Percentiles rank a stretch among this genome's conserved stretches.
phyloP scores from a whole-genome alignment of 2,888 invertebrate species.

The Habroteleia sp. region DNA sequence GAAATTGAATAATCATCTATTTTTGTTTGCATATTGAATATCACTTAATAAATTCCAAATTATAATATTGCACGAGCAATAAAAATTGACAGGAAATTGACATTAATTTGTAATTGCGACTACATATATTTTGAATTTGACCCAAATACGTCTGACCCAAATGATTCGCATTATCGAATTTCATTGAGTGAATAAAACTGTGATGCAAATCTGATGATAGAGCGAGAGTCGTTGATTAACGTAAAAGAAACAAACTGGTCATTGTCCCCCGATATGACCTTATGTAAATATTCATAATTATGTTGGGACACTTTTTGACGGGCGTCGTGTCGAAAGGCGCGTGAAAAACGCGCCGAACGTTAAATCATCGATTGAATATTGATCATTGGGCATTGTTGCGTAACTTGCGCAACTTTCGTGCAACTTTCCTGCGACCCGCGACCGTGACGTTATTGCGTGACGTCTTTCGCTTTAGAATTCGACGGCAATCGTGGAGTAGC shows the following conservation, averaged over 20 bases:
- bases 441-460: constrained; percentile 66
- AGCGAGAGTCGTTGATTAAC: not conserved
- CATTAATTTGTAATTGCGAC: no score
- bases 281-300: constrained; percentile 53
- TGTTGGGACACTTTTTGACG: constrained; percentile 36
- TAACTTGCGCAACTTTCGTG: constrained; percentile 64
- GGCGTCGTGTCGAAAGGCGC: constrained; percentile 30
- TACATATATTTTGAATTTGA: constrained; percentile 11
- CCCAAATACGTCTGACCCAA: constrained; percentile 9
- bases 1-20: no score
- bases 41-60: no score
- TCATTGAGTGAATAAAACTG: constrained; percentile 1
- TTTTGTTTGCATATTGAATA: no score
- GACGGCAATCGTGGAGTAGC: constrained; percentile 36
- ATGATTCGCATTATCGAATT: constrained; percentile 20
- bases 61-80: no score
- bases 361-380: constrained; percentile 52
- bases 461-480: constrained; percentile 59
- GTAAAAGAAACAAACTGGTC: constrained; percentile 26
- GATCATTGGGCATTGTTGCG: constrained; percentile 63
- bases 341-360: constrained; percentile 36
- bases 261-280: constrained; percentile 38
- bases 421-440: constrained; percentile 65
- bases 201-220: constrained; percentile 6
- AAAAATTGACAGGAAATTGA: no score